phyloP scores from a whole-genome alignment of 1,140 invertebrate species.

The Heliconius nattereri region DNA sequence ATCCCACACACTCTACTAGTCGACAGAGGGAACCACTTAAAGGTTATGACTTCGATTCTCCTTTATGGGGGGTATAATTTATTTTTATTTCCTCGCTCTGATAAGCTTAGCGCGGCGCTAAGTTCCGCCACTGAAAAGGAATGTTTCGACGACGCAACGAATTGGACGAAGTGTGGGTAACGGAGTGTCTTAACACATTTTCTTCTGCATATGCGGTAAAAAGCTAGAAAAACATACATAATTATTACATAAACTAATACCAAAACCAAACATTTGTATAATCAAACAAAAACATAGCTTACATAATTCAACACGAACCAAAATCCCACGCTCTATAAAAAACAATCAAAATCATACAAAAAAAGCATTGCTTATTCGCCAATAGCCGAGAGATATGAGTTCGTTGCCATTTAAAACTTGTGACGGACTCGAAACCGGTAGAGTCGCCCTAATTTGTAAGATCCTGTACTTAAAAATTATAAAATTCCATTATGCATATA shows the following conservation, averaged over 20 bases:
- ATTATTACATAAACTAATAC: no score
- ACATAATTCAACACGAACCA: neutral
- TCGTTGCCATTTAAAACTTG: neutral
- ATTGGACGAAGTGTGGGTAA: no score
- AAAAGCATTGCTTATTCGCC: neutral
- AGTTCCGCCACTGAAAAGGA: no score
- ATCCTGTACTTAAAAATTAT: neutral
- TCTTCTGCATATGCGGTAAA: neutral
- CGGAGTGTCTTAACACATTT: no score
- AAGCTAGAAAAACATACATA: neutral
- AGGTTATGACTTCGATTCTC: no score
- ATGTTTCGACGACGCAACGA: no score
- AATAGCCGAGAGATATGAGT: neutral
- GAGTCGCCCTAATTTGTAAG: constrained; percentile 4
- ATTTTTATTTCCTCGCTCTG: no score
- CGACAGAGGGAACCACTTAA: no score
- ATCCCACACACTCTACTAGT: no score
- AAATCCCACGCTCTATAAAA: neutral
- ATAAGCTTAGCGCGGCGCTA: no score
- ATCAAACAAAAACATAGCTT: neutral
- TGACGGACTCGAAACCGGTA: neutral
- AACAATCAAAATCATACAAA: neutral
- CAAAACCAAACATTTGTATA: no score
- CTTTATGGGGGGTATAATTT: no score
- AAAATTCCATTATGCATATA: neutral